These are phyloP conservation scores for Taenioides sp. DNA, from an alignment of 2,797 vertebrate genomes.

Conservation along the genomic window DNA sequence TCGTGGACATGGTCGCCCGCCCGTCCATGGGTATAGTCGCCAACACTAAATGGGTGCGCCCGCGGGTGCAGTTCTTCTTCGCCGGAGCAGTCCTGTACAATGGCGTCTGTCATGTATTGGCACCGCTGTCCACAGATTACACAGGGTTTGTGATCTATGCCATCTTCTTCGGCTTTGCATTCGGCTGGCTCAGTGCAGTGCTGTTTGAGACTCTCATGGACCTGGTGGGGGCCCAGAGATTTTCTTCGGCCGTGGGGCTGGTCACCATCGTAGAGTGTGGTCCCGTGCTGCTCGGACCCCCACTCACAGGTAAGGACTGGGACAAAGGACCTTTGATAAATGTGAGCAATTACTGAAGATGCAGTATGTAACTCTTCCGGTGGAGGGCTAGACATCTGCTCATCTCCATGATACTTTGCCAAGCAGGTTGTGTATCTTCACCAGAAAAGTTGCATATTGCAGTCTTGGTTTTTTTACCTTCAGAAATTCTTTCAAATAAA, in stretches of 20 bases:
- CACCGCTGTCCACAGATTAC: constrained; percentile 82
- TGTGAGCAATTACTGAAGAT: too few relatives aligned
- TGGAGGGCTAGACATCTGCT: too few relatives aligned
- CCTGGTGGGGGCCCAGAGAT: constrained; percentile 90
- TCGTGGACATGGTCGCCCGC: constrained; percentile 95
- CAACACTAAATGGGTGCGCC: constrained; percentile 91
- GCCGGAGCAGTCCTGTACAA: constrained; percentile 88
- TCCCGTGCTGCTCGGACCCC: constrained; percentile 92
- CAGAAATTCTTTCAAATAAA: too few relatives aligned
- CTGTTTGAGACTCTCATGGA: constrained; percentile 98
- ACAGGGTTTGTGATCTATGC: constrained; percentile 88
- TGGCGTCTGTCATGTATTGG: constrained; percentile 89
- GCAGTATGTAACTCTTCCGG: too few relatives aligned
- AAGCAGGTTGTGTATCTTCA: too few relatives aligned
- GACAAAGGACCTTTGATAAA: too few relatives aligned
- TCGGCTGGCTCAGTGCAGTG: constrained; percentile 94
- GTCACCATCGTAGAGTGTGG: constrained; percentile 96
- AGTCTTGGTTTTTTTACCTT: too few relatives aligned
- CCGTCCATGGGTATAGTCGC: constrained; percentile 96
- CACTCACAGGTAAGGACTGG: constrained; percentile 82
- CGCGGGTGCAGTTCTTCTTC: constrained; percentile 92
- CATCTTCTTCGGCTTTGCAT: constrained; percentile 93
- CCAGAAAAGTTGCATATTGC: too few relatives aligned
- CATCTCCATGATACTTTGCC: too few relatives aligned
- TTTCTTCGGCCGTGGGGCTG: constrained; percentile 93